Percentiles rank a stretch among this genome's conserved stretches.
phyloP scores from a whole-genome alignment of 37 sponge, comb jelly and placozoan genomes.

The Ephydatia muelleri region DNA sequence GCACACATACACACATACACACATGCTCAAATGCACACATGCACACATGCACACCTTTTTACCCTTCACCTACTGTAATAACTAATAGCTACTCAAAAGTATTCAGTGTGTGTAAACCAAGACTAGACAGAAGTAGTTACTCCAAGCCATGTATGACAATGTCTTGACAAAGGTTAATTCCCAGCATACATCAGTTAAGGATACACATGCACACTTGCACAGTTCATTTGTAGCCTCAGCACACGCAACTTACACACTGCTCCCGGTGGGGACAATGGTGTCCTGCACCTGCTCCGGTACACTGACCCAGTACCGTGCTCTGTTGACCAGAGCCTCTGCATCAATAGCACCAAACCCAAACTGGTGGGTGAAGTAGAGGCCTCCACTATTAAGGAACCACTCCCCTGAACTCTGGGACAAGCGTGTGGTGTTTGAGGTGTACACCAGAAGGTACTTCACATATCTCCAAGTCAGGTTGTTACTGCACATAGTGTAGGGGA shows the following conservation, averaged over 20 bases:
- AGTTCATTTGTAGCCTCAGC: constrained; percentile 1
- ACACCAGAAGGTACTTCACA: constrained; percentile 83
- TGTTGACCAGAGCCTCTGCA: constrained; percentile 73
- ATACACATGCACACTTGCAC: background rate
- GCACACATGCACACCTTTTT: background rate
- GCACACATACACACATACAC: too few relatives aligned
- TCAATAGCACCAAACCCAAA: constrained; percentile 95
- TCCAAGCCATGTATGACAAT: constrained; percentile 1
- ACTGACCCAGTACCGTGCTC: constrained; percentile 80
- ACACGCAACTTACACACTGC: background rate
- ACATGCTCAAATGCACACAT: background rate
- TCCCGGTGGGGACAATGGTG: constrained; percentile 5
- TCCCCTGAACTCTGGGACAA: constrained; percentile 4
- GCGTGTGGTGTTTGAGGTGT: constrained; percentile 45
- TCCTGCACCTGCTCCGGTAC: constrained; percentile 51
- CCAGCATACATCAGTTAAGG: background rate
- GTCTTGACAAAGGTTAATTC: background rate
- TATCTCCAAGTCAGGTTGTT: constrained; percentile 88
- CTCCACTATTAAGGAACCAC: constrained; percentile 77
- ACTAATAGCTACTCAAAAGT: background rate
- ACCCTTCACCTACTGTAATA: constrained; percentile 1
- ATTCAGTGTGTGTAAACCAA: constrained; percentile 1
- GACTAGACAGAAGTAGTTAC: background rate
- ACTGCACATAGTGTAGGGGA: constrained; percentile 33
- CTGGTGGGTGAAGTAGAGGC: constrained; percentile 63